These are phyloP conservation scores for Latrodectus elegans DNA, from an alignment of 2,888 invertebrate species.

Conservation along the genomic window DNA sequence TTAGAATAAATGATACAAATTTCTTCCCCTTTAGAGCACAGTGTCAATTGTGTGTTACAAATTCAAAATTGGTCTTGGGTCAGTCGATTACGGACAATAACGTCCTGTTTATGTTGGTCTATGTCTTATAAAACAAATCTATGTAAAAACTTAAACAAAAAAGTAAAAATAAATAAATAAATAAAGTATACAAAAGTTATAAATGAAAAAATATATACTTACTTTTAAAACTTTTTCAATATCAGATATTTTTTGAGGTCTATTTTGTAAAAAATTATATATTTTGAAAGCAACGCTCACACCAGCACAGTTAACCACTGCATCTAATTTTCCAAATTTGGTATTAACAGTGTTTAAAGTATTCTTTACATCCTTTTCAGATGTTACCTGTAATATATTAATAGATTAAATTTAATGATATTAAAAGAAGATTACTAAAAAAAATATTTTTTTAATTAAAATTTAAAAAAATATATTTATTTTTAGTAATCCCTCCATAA, in stretches of 20 bases:
- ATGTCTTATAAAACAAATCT: no score
- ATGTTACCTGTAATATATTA: constrained; percentile 81
- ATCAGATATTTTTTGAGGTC: constrained; percentile 83
- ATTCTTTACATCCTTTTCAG: constrained; percentile 85
- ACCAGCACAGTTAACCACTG: constrained; percentile 96
- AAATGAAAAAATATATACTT: neutral
- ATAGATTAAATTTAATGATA: neutral
- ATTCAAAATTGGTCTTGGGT: no score
- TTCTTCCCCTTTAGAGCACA: no score
- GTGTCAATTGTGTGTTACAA: no score
- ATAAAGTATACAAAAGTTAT: neutral
- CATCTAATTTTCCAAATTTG: constrained; percentile 79
- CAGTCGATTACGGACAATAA: no score
- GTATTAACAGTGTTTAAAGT: constrained; percentile 83
- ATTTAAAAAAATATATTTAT: neutral
- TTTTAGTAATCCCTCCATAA: neutral
- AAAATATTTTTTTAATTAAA: neutral
- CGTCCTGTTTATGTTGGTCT: no score
- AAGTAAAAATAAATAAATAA: no score
- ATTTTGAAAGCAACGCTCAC: constrained; percentile 88
- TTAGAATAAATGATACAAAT: no score
- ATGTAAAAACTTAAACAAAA: no score
- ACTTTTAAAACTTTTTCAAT: constrained; percentile 77
- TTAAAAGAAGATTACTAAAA: neutral
- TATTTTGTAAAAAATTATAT: constrained; percentile 89